A percentile compares a stretch with the other conserved stretches of the same genome.
Conservation (phyloP, 2,888 invertebrate genomes). For the Barypeithes pellucidus region DNA sequence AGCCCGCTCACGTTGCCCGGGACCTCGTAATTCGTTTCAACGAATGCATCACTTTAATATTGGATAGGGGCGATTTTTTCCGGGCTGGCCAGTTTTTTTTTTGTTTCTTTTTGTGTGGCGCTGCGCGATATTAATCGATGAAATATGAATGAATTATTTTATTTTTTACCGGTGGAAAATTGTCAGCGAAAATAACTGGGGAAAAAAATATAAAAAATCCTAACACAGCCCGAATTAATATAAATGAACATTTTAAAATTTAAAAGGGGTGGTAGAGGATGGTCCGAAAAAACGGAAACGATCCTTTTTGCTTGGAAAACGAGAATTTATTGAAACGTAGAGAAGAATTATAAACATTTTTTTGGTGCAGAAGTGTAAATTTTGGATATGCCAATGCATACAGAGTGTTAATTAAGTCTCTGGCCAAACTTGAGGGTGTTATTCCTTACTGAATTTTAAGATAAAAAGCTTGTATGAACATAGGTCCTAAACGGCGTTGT, state of each 20-base stretch:
- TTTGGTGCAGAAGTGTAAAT: not conserved
- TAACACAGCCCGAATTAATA: conserved; percentile 54
- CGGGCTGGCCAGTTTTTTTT: conserved; percentile 44
- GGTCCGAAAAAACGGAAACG: not conserved
- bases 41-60: conserved; percentile 60
- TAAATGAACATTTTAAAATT: conserved; percentile 54
- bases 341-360: not conserved
- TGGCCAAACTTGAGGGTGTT: no score
- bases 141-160: conserved; percentile 57
- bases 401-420: no score
- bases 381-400: no score
- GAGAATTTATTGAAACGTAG: not conserved
- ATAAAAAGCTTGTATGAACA: no score
- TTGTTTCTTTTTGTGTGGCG: conserved; percentile 50
- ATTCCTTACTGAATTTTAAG: no score
- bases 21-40: conserved; percentile 58
- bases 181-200: conserved; percentile 50
- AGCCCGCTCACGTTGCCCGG: conserved; percentile 50
- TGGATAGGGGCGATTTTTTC: conserved; percentile 57
- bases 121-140: conserved; percentile 56
- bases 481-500: no score
- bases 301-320: not conserved
- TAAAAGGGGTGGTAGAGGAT: conserved; percentile 29
- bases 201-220: conserved; percentile 48
- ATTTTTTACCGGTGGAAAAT: conserved; percentile 54